phyloP scores from a whole-genome alignment of 2,113 vertebrate genomes.

The Poeciliopsis retropinna region DNA sequence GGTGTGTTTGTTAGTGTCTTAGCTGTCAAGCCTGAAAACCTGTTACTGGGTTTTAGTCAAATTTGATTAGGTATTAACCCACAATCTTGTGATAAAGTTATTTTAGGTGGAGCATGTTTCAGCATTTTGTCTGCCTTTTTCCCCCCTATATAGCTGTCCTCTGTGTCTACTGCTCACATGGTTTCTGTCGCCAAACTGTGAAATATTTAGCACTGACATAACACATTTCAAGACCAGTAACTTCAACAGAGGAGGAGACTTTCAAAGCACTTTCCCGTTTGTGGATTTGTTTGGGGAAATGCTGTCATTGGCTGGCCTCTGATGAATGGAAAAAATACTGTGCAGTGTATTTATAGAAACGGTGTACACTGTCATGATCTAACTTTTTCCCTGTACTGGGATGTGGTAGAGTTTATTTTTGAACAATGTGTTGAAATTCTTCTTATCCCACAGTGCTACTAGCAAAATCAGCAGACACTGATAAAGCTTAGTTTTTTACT shows the following conservation, averaged over 20 bases:
- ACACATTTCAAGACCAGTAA: too few species aligned
- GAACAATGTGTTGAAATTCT: conserved; percentile 1
- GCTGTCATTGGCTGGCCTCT: neutral
- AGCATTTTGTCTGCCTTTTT: neutral
- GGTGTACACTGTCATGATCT: neutral
- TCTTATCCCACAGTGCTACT: neutral
- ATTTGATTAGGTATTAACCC: neutral
- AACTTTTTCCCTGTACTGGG: neutral
- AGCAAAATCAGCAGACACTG: neutral
- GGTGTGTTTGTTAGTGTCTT: conserved; percentile 1
- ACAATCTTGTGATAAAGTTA: neutral
- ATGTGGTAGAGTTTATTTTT: neutral
- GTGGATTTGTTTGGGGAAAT: conserved; percentile 6
- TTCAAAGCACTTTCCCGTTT: neutral
- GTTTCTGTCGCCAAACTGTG: neutral
- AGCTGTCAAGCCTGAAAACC: neutral
- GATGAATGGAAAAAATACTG: neutral
- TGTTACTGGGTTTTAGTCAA: neutral
- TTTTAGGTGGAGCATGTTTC: neutral
- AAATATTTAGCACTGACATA: neutral
- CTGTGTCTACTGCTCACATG: neutral
- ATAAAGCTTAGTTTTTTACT: conserved; percentile 4
- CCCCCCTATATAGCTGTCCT: neutral
- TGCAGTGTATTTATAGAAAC: neutral
- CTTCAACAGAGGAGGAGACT: neutral